Evolutionary conservation across 2,797 vertebrate genomes (phyloP), one percentile per base, ranked within the genome.

Genomic region (Gephyroberyx darwinii): DNA sequence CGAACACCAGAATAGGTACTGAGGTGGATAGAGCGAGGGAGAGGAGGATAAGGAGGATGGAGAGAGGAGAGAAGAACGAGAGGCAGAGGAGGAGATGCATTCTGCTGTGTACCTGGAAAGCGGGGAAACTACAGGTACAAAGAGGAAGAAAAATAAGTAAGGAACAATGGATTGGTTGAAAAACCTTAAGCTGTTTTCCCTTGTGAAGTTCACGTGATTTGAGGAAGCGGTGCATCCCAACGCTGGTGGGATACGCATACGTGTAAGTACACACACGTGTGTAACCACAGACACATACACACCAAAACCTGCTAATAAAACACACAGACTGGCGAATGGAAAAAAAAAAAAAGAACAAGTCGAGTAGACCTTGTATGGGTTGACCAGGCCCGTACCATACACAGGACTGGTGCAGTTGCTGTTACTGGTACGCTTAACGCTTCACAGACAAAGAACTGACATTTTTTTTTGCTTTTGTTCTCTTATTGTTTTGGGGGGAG

Each of bases 1-100:
- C 81, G 98, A 99, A 86, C 97, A 99, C 93, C 98, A 99, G 93
- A 99, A 98, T 94, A 95, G 98, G 93, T 99, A 99, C 89, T 99
- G 92, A 98, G 81, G 84, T 56, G 78, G 85, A 78, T 66, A 53
- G 85, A 54, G 31, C 35, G 76, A 84, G 76, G 66, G 61, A 59
- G 78, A 77, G 72, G 66, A 72, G 56, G 59, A 62, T 2, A 54
- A 54, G 22, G 73, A 45, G 9, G 67, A 35, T 4, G 12, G 35
- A n/a, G 8, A 16, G 16, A 66, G 67, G 58, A 71, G 69, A 57
- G 55, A 53, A 35, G 67, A 58, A 63, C 45, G 58, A 65, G 48
- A 57, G 58, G 53, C 69, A 45, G 68, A 75, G 62, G 82, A 77
- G 62, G 75, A 63, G 80, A 75, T 39, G 70, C 75, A 56, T 76